Evolutionary conservation across 2,797 vertebrate genomes (phyloP).

Genomic region (Poecilia picta): DNA sequence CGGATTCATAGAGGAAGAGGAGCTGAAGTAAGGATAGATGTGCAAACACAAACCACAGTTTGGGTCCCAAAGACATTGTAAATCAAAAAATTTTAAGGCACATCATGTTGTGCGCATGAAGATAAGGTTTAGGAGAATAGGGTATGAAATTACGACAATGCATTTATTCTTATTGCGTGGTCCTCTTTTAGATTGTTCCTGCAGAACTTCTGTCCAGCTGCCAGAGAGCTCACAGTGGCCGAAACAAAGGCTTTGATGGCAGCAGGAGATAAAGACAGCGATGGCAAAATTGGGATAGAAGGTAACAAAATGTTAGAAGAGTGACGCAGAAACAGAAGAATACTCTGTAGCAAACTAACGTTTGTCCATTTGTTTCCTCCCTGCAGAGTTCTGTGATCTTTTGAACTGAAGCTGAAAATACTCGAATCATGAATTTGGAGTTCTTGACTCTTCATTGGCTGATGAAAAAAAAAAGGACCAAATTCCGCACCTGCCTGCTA

Average conservation of each 20-base stretch:
- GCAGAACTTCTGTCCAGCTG: conserved; percentile 75
- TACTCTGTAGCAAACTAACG: conserved; percentile 11
- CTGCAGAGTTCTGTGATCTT: conserved; percentile 75
- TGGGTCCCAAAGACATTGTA: background rate
- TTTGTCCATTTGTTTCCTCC: conserved; percentile 1
- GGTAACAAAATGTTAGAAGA: conserved; percentile 50
- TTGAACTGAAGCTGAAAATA: conserved; percentile 61
- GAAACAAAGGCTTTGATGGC: conserved; percentile 77
- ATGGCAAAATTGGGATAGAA: conserved; percentile 78
- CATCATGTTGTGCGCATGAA: background rate
- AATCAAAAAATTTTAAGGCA: background rate
- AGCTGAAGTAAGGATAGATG: conserved; percentile 79
- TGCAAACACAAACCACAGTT: background rate
- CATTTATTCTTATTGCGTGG: background rate
- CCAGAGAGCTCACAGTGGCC: conserved; percentile 71
- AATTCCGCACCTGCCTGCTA: conserved; percentile 52
- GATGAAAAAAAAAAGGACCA: conserved; percentile 45
- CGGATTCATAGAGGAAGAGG: conserved; percentile 84
- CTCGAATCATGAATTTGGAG: conserved; percentile 20
- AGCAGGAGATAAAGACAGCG: conserved; percentile 79
- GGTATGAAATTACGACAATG: conserved; percentile 6
- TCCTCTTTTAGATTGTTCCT: conserved; percentile 75
- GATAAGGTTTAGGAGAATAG: background rate
- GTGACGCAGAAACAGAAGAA: conserved; percentile 1
- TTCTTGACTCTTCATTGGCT: conserved; percentile 36